These are phyloP conservation scores for Beroe forskalii DNA, from an alignment of 37 sponge, comb jelly and placozoan genomes.

Conservation along the genomic window DNA sequence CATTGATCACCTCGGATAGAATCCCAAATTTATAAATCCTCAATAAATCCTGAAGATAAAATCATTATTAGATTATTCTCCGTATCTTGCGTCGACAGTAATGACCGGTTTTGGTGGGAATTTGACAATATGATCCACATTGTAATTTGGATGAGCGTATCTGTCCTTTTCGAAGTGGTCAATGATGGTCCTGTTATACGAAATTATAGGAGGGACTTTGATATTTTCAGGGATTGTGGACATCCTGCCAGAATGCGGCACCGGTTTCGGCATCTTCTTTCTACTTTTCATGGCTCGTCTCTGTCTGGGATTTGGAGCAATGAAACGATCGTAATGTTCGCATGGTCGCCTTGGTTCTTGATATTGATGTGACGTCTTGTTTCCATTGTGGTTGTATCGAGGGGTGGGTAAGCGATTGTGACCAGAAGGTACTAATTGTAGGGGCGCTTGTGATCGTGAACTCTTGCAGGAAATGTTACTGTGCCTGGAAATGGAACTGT, in stretches of 20 bases:
- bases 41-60: neutral
- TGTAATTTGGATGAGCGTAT: slow-evolving; percentile 45
- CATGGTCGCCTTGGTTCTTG: slow-evolving; percentile 1
- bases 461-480: neutral
- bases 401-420: neutral
- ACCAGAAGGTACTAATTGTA: neutral
- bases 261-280: neutral
- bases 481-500: neutral
- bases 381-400: neutral
- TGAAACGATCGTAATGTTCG: neutral
- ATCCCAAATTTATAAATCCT: neutral
- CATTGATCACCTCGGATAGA: too few species aligned
- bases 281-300: neutral
- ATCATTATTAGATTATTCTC: neutral
- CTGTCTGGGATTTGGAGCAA: neutral
- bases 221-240: neutral
- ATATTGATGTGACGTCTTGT: neutral
- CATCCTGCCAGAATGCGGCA: neutral
- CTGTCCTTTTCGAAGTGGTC: slow-evolving; percentile 10
- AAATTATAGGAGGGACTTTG: neutral
- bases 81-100: slow-evolving; percentile 1
- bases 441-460: neutral
- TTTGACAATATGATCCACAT: slow-evolving; percentile 1
- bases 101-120: neutral
- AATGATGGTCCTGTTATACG: slow-evolving; percentile 32